Evolutionary conservation across 2,797 vertebrate species (phyloP).

Genomic region (Botia almorhae): DNA sequence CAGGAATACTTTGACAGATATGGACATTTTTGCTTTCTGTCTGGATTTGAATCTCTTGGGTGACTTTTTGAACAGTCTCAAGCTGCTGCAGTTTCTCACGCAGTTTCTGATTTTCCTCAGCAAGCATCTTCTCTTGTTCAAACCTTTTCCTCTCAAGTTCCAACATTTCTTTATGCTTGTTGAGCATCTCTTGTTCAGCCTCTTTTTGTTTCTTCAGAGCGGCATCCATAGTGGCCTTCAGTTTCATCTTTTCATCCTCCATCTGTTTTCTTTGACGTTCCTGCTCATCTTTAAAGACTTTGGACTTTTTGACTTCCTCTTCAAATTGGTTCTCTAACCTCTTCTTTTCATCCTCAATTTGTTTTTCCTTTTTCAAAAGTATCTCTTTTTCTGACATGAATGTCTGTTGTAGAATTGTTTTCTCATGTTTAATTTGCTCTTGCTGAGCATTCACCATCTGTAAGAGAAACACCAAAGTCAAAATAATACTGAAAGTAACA

Average conservation of each 20-base stretch:
- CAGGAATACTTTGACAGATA: constrained; percentile 77
- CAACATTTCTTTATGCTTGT: constrained; percentile 91
- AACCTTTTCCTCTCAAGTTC: constrained; percentile 84
- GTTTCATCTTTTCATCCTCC: constrained; percentile 89
- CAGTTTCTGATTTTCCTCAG: constrained; percentile 92
- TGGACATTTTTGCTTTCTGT: constrained; percentile 65
- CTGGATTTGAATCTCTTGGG: constrained; percentile 63
- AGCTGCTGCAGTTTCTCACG: constrained; percentile 86
- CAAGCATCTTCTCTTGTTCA: constrained; percentile 88
- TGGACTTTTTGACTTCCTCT: constrained; percentile 89
- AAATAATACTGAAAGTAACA: neutral
- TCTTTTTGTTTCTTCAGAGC: constrained; percentile 86
- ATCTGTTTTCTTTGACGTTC: constrained; percentile 86
- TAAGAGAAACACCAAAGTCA: constrained; percentile 44
- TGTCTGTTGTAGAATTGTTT: constrained; percentile 86
- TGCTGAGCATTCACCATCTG: constrained; percentile 91
- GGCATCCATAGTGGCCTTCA: constrained; percentile 87
- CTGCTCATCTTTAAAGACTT: constrained; percentile 88
- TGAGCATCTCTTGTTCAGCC: constrained; percentile 87
- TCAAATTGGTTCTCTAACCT: constrained; percentile 91
- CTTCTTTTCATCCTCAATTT: constrained; percentile 92
- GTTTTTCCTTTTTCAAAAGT: constrained; percentile 89
- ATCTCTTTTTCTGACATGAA: constrained; percentile 92
- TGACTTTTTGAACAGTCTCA: constrained; percentile 80
- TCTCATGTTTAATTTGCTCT: constrained; percentile 91